These are phyloP conservation scores for Campoplex capitator DNA, from an alignment of 2,888 invertebrate species.

Conservation along the genomic window DNA sequence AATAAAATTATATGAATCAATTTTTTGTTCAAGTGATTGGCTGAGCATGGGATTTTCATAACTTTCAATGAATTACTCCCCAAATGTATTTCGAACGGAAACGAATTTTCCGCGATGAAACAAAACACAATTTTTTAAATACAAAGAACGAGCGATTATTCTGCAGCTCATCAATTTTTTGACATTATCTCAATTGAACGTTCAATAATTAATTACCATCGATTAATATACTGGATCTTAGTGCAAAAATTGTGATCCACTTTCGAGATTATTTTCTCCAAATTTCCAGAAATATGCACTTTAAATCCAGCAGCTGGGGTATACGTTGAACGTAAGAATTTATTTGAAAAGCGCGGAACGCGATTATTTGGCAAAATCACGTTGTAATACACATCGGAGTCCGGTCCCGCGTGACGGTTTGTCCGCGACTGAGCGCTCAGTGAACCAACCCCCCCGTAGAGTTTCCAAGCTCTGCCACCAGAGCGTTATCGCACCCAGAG, in stretches of 20 bases:
- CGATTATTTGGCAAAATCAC: slow-evolving; percentile 45
- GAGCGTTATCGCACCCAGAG: slow-evolving; percentile 75
- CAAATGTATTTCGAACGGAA: background rate
- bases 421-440: slow-evolving; percentile 81
- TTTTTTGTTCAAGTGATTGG: background rate
- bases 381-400: slow-evolving; percentile 68
- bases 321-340: slow-evolving; percentile 44
- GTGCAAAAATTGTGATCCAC: slow-evolving; percentile 12
- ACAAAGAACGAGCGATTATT: background rate
- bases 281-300: slow-evolving; percentile 42
- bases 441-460: slow-evolving; percentile 78
- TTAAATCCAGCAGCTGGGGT: slow-evolving; percentile 36
- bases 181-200: slow-evolving; percentile 1
- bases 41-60: background rate
- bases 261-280: background rate
- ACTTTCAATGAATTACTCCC: too few species aligned
- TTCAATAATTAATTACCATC: slow-evolving; percentile 59
- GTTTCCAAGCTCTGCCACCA: slow-evolving; percentile 79
- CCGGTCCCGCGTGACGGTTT: slow-evolving; percentile 78
- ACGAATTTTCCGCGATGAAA: background rate
- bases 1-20: background rate
- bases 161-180: background rate
- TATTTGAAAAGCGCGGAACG: slow-evolving; percentile 15
- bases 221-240: slow-evolving; percentile 26
- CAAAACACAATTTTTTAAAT: background rate